These are phyloP conservation scores for Apodemus sylvaticus DNA, from an alignment of 2,113 vertebrate species.

Conservation along the genomic window DNA sequence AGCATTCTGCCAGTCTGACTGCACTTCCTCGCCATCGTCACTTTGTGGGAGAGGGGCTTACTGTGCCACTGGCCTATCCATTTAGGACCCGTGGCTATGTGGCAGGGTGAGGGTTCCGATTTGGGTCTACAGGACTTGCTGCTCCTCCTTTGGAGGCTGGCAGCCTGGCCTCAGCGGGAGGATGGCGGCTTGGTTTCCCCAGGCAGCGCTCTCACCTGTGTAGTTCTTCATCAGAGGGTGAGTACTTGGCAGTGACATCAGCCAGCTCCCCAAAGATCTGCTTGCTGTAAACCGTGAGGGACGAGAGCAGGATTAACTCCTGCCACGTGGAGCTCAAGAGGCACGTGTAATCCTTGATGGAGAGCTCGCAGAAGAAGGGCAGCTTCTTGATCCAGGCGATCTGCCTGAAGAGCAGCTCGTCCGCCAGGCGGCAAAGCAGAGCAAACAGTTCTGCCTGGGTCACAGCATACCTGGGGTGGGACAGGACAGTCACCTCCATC, in stretches of 20 bases:
- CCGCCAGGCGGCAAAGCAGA: constrained; percentile 96
- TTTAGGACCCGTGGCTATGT: constrained; percentile 17
- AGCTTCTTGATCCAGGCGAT: constrained; percentile 99
- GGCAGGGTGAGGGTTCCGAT: neutral
- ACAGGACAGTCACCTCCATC: constrained; percentile 47
- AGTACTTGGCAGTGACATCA: constrained; percentile 96
- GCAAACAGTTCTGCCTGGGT: constrained; percentile 98
- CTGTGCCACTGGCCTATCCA: constrained; percentile 18
- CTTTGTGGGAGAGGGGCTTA: neutral
- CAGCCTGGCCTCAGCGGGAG: neutral
- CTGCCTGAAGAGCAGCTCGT: constrained; percentile 98
- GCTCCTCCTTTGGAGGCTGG: neutral
- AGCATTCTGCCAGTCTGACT: constrained; percentile 5
- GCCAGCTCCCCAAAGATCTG: constrained; percentile 98
- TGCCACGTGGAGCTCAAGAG: constrained; percentile 98
- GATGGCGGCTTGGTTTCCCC: neutral
- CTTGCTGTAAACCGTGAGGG: constrained; percentile 96
- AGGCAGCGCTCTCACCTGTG: constrained; percentile 90
- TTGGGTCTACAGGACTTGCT: neutral
- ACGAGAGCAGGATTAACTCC: constrained; percentile 97
- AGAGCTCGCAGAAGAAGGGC: constrained; percentile 98
- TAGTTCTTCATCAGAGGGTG: constrained; percentile 95
- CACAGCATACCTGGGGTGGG: constrained; percentile 92
- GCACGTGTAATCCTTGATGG: constrained; percentile 99
- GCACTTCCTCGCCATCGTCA: neutral